These are phyloP conservation scores for Tromatobia lineatoria DNA, from an alignment of 2,888 invertebrate species.

Conservation along the genomic window DNA sequence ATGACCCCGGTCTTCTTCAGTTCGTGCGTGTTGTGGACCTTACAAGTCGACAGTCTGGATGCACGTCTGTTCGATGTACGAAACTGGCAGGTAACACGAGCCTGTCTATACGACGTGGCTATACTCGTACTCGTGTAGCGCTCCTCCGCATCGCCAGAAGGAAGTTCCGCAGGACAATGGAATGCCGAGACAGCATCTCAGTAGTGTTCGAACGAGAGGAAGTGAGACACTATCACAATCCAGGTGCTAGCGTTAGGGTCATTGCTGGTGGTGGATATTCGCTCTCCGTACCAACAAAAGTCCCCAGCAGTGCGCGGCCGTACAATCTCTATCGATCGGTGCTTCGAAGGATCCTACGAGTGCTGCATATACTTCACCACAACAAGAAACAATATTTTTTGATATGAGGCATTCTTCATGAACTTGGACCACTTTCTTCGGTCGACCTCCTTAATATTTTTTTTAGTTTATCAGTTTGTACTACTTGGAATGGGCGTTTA, in stretches of 20 bases:
- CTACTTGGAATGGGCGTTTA: no score
- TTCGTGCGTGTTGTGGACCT: not conserved
- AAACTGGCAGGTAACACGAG: slow-evolving; percentile 47
- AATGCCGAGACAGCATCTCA: slow-evolving; percentile 53
- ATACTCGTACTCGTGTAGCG: not conserved
- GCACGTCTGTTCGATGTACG: slow-evolving; percentile 22
- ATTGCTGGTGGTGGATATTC: not conserved
- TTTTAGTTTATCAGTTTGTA: no score
- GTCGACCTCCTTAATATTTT: no score
- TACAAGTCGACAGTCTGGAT: slow-evolving; percentile 4
- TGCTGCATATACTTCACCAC: not conserved
- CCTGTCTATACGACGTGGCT: slow-evolving; percentile 29
- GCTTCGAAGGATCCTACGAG: not conserved
- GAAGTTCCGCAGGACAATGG: slow-evolving; percentile 63
- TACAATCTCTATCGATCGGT: not conserved
- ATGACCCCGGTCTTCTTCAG: not conserved
- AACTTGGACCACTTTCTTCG: no score
- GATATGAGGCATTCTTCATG: no score
- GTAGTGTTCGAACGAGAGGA: not conserved
- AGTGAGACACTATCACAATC: slow-evolving; percentile 5
- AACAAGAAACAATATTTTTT: not conserved
- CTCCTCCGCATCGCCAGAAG: slow-evolving; percentile 44
- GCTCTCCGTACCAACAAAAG: not conserved
- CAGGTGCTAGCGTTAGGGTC: slow-evolving; percentile 23
- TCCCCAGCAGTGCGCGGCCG: slow-evolving; percentile 20